Percentiles rank a stretch among this genome's conserved stretches.
phyloP scores from a whole-genome alignment of 1,140 invertebrate genomes.

The Bombus affinis region DNA sequence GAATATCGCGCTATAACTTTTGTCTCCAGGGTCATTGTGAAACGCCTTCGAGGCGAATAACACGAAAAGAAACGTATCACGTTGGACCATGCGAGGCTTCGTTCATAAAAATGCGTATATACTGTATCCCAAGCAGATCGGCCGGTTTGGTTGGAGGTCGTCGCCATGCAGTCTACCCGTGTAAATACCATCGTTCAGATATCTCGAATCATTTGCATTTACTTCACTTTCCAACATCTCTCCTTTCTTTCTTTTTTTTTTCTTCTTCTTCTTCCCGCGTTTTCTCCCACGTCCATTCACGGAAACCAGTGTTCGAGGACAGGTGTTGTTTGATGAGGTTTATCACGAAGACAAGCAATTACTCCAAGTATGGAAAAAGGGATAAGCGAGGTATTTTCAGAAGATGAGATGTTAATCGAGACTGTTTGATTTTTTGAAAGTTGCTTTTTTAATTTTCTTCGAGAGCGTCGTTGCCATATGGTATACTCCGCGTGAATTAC shows the following conservation, averaged over 20 bases:
- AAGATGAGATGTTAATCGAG: background rate
- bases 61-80: constrained; percentile 14
- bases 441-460: background rate
- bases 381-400: background rate
- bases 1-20: constrained; percentile 8
- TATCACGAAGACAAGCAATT: background rate
- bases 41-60: background rate
- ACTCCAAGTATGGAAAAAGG: background rate
- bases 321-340: background rate
- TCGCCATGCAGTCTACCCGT: constrained; percentile 50
- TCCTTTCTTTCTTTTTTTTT: background rate
- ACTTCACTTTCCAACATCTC: background rate
- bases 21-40: background rate
- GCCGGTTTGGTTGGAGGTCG: constrained; percentile 56
- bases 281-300: background rate
- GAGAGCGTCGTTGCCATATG: no score
- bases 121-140: constrained; percentile 40
- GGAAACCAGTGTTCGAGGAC: constrained; percentile 7
- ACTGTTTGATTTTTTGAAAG: background rate
- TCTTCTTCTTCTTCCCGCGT: background rate
- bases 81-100: background rate
- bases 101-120: constrained; percentile 35
- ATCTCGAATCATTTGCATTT: constrained; percentile 29
- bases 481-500: no score
- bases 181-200: constrained; percentile 32